Percentiles rank a stretch among this genome's conserved stretches.
Evolutionary conservation across 2,113 vertebrate genomes (phyloP).

Genomic region (Strix uralensis): DNA sequence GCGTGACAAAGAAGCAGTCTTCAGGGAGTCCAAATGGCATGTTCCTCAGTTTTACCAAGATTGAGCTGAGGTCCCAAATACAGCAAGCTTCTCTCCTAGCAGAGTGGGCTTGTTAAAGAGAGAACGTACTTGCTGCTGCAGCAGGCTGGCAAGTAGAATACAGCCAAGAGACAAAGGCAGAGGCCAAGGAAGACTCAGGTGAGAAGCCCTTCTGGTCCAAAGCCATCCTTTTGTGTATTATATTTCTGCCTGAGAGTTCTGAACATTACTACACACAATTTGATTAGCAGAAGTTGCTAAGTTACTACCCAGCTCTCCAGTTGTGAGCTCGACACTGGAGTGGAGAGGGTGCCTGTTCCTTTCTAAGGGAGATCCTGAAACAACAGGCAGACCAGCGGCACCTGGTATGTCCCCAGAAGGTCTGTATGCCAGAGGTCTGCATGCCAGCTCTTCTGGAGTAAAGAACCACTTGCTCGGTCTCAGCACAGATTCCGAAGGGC

Average conservation of each 20-base stretch:
- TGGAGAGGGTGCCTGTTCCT: background rate
- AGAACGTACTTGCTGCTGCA: background rate
- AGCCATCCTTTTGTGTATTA: background rate
- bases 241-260: background rate
- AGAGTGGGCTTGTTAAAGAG: background rate
- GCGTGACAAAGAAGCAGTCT: background rate
- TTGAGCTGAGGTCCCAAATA: background rate
- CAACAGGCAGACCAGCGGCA: background rate
- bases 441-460: background rate
- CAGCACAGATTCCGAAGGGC: background rate
- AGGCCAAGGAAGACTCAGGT: background rate
- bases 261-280: background rate
- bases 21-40: background rate
- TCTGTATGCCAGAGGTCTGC: background rate
- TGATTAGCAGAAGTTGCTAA: background rate
- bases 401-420: background rate
- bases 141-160: background rate
- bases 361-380: background rate
- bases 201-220: background rate
- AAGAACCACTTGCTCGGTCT: background rate
- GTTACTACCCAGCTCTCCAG: background rate
- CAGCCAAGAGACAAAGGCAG: background rate
- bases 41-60: background rate
- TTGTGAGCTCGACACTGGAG: background rate
- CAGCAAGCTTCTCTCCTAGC: background rate